Base-by-base conservation (phyloP, 2,797 vertebrate genomes). In the Craterocephalus amniculus region DNA sequence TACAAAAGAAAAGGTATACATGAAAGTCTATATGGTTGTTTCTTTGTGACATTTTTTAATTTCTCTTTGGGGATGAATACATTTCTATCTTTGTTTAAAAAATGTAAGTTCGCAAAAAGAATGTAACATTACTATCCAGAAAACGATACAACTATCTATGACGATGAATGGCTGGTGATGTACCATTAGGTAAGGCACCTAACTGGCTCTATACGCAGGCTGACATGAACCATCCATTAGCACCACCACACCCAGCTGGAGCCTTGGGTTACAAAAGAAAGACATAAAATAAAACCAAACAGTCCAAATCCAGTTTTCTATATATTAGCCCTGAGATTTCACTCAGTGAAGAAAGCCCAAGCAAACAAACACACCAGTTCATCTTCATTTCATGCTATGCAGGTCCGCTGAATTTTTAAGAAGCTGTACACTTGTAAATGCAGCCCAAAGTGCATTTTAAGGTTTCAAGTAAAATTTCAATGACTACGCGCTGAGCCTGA, bases 371-470 rank as follows among this genome's bases (percentile, higher is more conserved):
- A 45, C 22, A 35, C 16, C 48, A 45, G 48, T 69, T 60, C 32
- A 54, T 43, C 14, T 20, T 70, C 22, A 45, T 29, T 24, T 61
- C 31, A 40, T 43, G 20, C 48, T 57, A 58, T 58, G 27, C n/a
- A 31, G 1, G 10, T n/a, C 24, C 10, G 29, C n/a, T 29, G 45
- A 14, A 27, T 32, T 9, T n/a, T 60, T 31, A 12, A 13, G 9
- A 24, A 11, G 61, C 20, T 4, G 6, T 29, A 20, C 35, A 31
- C n/a, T 24, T 20, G 2, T 35, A 26, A 49, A 62, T 32, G 20
- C 65, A 63, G 43, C 52, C 45, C 0, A 4, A 52, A 68, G 58
- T 63, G 22, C 48, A 22, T 57, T 74, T 51, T 74, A 29, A 58
- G 24, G 22, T 36, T 26, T 54, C 27, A 45, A 31, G 27, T 59